phyloP scores from a whole-genome alignment of 2,888 invertebrate genomes.

The Dynastes tityus region DNA sequence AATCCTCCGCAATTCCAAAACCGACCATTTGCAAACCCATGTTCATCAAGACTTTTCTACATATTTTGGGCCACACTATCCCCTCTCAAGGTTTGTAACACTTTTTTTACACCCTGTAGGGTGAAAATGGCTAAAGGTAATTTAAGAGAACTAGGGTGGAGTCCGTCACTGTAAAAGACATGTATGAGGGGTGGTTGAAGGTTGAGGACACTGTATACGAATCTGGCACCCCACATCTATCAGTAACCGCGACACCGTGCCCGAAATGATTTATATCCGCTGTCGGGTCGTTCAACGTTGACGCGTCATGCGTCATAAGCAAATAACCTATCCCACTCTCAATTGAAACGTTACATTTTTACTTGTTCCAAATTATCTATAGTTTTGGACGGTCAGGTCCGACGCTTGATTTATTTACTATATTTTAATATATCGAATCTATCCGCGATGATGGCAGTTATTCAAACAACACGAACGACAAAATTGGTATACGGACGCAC shows the following conservation, averaged over 20 bases:
- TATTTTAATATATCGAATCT: slow-evolving; percentile 60
- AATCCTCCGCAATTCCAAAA: no score
- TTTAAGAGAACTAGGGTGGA: neutral
- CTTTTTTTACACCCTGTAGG: no score
- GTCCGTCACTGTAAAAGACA: slow-evolving; percentile 37
- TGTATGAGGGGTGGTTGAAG: slow-evolving; percentile 26
- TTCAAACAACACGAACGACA: slow-evolving; percentile 49
- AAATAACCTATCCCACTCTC: slow-evolving; percentile 66
- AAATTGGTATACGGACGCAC: slow-evolving; percentile 49
- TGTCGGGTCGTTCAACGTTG: slow-evolving; percentile 64
- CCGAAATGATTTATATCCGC: slow-evolving; percentile 64
- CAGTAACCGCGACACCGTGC: slow-evolving; percentile 62
- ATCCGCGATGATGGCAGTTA: slow-evolving; percentile 55
- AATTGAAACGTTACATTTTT: slow-evolving; percentile 63
- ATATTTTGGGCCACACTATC: no score
- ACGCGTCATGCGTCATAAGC: slow-evolving; percentile 66
- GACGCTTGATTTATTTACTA: slow-evolving; percentile 60
- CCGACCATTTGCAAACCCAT: no score
- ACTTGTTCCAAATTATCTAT: slow-evolving; percentile 59
- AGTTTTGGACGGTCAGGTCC: slow-evolving; percentile 45
- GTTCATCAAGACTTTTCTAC: no score
- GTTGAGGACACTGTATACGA: slow-evolving; percentile 45
- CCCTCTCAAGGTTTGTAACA: no score
- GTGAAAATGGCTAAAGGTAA: no score
- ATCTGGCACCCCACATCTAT: slow-evolving; percentile 62